phyloP scores from a whole-genome alignment of 2,113 vertebrate genomes.

The Chiloscyllium plagiosum region DNA sequence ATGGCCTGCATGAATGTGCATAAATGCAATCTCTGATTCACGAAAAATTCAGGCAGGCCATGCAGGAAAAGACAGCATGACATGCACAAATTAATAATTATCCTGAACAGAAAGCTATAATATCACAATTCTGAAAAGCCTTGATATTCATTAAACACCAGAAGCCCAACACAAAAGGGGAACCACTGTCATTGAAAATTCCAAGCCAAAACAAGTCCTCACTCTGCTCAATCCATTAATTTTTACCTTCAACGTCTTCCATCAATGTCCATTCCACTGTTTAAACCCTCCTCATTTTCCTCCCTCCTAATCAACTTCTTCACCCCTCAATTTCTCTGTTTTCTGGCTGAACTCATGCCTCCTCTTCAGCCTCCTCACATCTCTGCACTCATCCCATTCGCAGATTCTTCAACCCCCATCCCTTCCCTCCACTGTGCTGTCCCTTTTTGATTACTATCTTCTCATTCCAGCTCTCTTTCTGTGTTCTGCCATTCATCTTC shows the following conservation, averaged over 20 bases:
- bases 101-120: background rate
- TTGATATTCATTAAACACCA: background rate
- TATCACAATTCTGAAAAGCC: background rate
- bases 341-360: background rate
- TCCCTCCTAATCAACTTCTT: background rate
- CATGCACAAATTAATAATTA: background rate
- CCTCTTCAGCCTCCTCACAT: background rate
- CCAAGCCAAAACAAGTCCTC: background rate
- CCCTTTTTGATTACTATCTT: background rate
- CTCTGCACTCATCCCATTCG: background rate
- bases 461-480: background rate
- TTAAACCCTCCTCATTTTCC: background rate
- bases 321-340: background rate
- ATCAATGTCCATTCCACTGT: background rate
- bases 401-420: background rate
- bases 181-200: background rate
- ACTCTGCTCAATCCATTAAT: background rate
- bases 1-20: background rate
- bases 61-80: background rate
- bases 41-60: background rate
- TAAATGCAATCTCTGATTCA: background rate
- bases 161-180: background rate
- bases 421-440: no score
- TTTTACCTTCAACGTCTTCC: background rate
- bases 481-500: background rate